Percentiles rank a stretch among this genome's conserved stretches.
Conservation (phyloP, 2,888 invertebrate genomes). For the Pherbina coryleti region DNA sequence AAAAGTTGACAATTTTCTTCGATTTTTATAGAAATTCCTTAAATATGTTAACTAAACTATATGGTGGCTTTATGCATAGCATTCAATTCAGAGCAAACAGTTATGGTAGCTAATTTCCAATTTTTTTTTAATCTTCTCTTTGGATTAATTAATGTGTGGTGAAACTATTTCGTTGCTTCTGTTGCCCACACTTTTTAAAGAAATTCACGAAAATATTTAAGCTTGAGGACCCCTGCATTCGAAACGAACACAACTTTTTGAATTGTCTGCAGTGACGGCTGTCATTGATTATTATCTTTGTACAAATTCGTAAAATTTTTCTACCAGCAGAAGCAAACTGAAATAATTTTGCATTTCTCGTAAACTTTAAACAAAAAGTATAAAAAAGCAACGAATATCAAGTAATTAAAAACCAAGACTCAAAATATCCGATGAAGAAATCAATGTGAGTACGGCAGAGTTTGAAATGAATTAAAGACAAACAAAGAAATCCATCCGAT, state of each 20-base stretch:
- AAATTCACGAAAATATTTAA: too few relatives aligned
- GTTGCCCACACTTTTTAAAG: too few relatives aligned
- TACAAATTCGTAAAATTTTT: background rate
- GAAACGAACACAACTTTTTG: slow-evolving; percentile 6
- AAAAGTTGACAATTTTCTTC: too few relatives aligned
- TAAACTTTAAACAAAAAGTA: background rate
- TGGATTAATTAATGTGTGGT: too few relatives aligned
- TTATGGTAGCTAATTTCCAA: too few relatives aligned
- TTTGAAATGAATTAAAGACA: background rate
- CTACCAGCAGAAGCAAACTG: background rate
- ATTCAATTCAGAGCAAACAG: too few relatives aligned
- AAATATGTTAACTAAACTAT: too few relatives aligned
- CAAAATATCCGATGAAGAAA: background rate
- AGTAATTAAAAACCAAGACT: background rate
- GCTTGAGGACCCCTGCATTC: background rate
- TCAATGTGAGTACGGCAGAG: background rate
- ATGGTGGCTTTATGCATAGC: too few relatives aligned
- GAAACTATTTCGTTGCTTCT: too few relatives aligned
- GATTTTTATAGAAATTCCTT: too few relatives aligned
- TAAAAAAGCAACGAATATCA: background rate
- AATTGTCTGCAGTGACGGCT: background rate
- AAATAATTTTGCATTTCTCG: background rate
- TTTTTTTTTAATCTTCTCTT: too few relatives aligned
- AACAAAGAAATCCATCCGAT: slow-evolving; percentile 25
- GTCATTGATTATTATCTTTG: slow-evolving; percentile 6